A percentile compares a stretch with the other conserved stretches of the same genome.
Conservation (phyloP, 2,113 vertebrate species). For the Gymnocephalus cernua region DNA sequence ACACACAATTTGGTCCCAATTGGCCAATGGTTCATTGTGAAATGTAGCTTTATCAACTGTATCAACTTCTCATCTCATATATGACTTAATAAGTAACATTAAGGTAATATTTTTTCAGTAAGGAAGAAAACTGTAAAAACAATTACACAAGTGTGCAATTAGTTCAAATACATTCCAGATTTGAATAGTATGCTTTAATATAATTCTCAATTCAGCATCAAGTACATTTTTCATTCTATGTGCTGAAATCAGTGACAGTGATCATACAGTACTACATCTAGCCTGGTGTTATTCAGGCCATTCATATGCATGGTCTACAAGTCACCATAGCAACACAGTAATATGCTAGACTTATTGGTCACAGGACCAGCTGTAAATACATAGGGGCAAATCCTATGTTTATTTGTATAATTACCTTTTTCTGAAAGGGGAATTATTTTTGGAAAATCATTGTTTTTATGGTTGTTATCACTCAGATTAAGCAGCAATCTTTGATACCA, state of each 20-base stretch:
- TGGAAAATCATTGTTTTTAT: not conserved
- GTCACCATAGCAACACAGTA: constrained; percentile 26
- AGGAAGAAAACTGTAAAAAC: too few relatives aligned
- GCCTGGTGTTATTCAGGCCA: too few relatives aligned
- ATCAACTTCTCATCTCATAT: too few relatives aligned
- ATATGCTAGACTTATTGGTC: not conserved
- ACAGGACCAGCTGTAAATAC: not conserved
- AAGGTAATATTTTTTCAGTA: too few relatives aligned
- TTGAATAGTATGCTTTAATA: not conserved
- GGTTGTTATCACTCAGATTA: not conserved
- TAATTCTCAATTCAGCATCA: not conserved
- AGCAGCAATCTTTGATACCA: not conserved
- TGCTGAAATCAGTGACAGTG: too few relatives aligned
- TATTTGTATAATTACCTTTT: not conserved
- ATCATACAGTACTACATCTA: too few relatives aligned
- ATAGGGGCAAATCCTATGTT: not conserved
- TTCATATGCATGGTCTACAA: not conserved
- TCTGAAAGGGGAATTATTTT: not conserved
- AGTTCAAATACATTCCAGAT: not conserved
- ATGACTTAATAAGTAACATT: too few relatives aligned
- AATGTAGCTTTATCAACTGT: too few relatives aligned
- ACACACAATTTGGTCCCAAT: too few relatives aligned
- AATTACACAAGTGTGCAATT: not conserved
- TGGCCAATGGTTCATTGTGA: too few relatives aligned
- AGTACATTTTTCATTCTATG: not conserved